Evolutionary conservation across 2,113 vertebrate species (phyloP).

Genomic region (Hemiscyllium ocellatum): DNA sequence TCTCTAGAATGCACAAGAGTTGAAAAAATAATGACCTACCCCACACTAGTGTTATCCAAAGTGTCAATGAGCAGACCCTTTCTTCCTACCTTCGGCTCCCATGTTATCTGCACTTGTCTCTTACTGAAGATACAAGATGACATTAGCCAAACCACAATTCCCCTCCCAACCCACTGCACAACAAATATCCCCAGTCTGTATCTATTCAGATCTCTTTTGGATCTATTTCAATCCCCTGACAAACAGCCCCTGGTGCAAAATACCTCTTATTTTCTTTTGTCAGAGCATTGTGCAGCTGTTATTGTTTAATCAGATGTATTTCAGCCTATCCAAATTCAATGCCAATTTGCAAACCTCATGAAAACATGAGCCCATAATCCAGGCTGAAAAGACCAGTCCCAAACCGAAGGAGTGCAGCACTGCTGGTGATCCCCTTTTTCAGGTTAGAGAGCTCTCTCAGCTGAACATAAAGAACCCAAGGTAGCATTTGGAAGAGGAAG

Average conservation of each 20-base stretch:
- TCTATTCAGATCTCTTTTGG: background rate
- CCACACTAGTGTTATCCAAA: background rate
- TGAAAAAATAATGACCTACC: background rate
- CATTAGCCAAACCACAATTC: background rate
- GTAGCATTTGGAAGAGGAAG: background rate
- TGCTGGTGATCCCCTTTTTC: no score
- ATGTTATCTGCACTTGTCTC: background rate
- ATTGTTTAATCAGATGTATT: background rate
- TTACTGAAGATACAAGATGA: background rate
- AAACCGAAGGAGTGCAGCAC: no score
- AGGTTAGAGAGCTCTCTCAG: no score
- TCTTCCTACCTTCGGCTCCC: no score
- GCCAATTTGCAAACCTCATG: no score
- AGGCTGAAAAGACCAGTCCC: no score
- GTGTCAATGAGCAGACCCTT: background rate
- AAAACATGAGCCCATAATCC: background rate
- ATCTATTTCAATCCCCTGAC: background rate
- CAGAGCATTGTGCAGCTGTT: no score
- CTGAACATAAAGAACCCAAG: background rate
- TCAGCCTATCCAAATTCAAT: no score
- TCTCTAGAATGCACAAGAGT: background rate
- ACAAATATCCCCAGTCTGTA: no score
- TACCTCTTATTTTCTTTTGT: background rate
- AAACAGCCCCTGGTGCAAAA: background rate
- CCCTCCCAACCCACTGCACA: no score